Base-by-base conservation (phyloP, 2,113 vertebrate genomes). In the Forbesichthys agassizii region DNA sequence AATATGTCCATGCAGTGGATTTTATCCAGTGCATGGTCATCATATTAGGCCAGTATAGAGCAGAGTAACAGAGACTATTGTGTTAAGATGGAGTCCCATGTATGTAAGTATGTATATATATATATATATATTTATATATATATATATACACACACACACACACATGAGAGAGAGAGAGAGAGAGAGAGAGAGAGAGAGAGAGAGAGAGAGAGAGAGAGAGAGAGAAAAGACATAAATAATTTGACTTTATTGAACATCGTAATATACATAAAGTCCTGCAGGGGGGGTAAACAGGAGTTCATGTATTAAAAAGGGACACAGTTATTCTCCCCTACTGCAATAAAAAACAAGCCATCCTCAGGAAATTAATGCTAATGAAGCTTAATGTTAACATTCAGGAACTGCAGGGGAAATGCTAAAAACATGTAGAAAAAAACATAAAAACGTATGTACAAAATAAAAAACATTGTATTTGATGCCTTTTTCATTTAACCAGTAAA, bases 211-310 rank as follows among this genome's bases (percentile, higher is more conserved):
- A 54, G 16, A 69, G 52, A 63, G 67, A 57, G 51, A 69, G 3
- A 65, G 2, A 33, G 10, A 9, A 11, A 53, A 63, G 62, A 69
- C 33, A 81, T 74, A 86, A 66, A 83, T 69, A 75, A 71, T 77
- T 59, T 74, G 52, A 12, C 56, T 89, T 89, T 88, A 88, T 88
- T 90, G 64, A 85, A 71, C 74, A 83, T 68, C 16, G 11, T 70
- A 74, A 77, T 75, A 66, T 85, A 83, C 51, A 69, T 73, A 56
- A 78, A 89, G 64, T 85, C 53, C 60, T 71, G 53, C 36, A 53
- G 84, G 66, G 33, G 72, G 79, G 62, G 56, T 69, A 27, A 73
- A 57, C 20, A 55, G 14, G 64, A 20, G 64, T 59, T 75, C 1
- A 69, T 73, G 75, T 69, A 67, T 72, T 68, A 77, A 65, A 73